Percentiles rank a stretch among this genome's conserved stretches.
Evolutionary conservation across 1,140 invertebrate genomes (phyloP).

Genomic region (Eubasilissa regina): DNA sequence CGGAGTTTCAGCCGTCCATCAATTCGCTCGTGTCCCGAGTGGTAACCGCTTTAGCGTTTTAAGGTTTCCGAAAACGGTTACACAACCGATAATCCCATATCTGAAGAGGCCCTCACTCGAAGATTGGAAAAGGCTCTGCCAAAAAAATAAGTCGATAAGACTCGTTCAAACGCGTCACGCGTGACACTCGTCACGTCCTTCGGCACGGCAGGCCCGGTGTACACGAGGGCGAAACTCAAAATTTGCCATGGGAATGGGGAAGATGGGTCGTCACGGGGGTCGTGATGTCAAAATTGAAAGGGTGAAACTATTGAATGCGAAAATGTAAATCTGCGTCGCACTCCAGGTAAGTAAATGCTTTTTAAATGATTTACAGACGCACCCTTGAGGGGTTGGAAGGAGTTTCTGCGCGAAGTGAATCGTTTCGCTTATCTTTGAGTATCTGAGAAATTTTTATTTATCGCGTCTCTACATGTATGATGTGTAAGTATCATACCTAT

Average conservation of each 20-base stretch:
- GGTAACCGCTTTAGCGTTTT: conserved; percentile 20
- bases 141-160: background rate
- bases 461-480: too few species aligned
- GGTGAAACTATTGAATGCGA: conserved; percentile 32
- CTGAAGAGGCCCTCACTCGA: conserved; percentile 22
- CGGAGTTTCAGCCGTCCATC: too few species aligned
- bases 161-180: conserved; percentile 3
- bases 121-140: conserved; percentile 27
- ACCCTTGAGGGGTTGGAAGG: background rate
- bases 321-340: conserved; percentile 14
- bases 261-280: background rate
- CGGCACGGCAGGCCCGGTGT: background rate
- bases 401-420: background rate
- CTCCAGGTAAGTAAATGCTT: conserved; percentile 35
- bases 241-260: conserved; percentile 13
- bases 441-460: background rate
- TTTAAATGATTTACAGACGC: conserved; percentile 30
- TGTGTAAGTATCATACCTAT: too few species aligned
- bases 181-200: conserved; percentile 17
- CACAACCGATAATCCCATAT: conserved; percentile 13
- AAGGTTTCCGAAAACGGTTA: conserved; percentile 23
- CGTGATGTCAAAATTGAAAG: conserved; percentile 16
- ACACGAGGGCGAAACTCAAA: conserved; percentile 11
- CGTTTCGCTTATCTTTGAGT: background rate
- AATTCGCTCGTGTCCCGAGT: background rate